Base-by-base conservation (phyloP, 2,113 vertebrate species). In the Galemys pyrenaicus region DNA sequence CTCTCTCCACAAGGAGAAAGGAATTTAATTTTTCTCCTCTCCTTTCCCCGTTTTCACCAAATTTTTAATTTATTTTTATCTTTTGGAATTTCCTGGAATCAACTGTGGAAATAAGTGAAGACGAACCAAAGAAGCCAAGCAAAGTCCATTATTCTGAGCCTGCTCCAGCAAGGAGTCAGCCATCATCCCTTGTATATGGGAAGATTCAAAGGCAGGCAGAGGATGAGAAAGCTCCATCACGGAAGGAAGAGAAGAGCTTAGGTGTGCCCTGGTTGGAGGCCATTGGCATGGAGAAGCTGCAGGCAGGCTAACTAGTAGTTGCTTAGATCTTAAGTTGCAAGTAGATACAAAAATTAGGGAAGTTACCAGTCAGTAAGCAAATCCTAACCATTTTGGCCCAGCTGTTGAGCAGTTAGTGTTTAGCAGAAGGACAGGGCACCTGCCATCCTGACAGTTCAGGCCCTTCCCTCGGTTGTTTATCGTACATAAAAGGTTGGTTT, bases 51-150 rank as follows among this genome's bases (percentile, higher is more conserved):
- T n/a, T 49, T 65, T 87, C 77, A 20, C 62, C 49, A 37, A 24
- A 49, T n/a, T 81, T 91, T 71, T 83, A 75, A 82, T 87, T 24
- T 86, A 41, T 89, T 95, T 96, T 94, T 80, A 85, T 91, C 58
- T 74, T 83, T 86, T 46, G 16, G 71, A 64, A 49, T 41, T 91
- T 91, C 74, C 24, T 0, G 51, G 80, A 91, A 41, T 93, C 75
- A 91, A 80, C 46, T 64, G 1, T 74, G 35, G 71, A 93, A 91
- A 82, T 67, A 93, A 89, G 46, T 37, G 67, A 88, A 77, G 82
- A 71, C 32, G 46, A 75, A 67, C 22, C 58, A 73, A 73, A 67
- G 64, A 28, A 22, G 56, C 64, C 71, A 86, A 73, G 73, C 28
- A 71, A 92, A 80, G 60, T 12, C 84, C 89, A 32, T 86, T 49